Evolutionary conservation across 2,888 invertebrate genomes (phyloP).

Genomic region (Busseola fusca): DNA sequence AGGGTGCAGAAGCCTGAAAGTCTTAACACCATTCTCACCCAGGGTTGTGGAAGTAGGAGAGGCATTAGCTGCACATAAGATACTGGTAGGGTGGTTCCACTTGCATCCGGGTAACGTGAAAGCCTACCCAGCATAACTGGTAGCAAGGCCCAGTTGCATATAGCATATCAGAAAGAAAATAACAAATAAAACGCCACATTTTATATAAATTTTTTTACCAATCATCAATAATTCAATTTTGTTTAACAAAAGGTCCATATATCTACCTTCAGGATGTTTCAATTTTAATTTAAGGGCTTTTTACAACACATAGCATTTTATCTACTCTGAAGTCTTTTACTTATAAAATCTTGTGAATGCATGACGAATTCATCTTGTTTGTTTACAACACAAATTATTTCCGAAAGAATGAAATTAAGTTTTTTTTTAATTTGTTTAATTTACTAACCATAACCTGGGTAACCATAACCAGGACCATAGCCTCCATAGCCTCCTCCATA

Average conservation of each 20-base stretch:
- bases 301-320: not conserved
- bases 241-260: not conserved
- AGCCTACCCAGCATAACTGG: not conserved
- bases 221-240: not conserved
- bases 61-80: not conserved
- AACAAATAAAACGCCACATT: slow-evolving; percentile 2
- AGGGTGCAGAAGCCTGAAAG: not conserved
- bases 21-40: not conserved
- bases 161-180: not conserved
- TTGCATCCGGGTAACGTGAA: not conserved
- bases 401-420: not conserved
- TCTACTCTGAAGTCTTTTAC: not conserved
- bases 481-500: slow-evolving; percentile 2
- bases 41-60: not conserved
- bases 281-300: not conserved
- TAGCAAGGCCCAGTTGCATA: not conserved
- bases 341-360: not conserved
- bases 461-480: not conserved
- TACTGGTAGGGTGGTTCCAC: not conserved
- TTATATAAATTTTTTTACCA: not conserved
- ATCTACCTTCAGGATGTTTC: not conserved
- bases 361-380: not conserved
- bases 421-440: not conserved
- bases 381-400: not conserved
- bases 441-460: not conserved